Percentiles rank a stretch among this genome's conserved stretches.
phyloP scores from a whole-genome alignment of 2,888 invertebrate species.

The Mesopsocus fuscifrons region DNA sequence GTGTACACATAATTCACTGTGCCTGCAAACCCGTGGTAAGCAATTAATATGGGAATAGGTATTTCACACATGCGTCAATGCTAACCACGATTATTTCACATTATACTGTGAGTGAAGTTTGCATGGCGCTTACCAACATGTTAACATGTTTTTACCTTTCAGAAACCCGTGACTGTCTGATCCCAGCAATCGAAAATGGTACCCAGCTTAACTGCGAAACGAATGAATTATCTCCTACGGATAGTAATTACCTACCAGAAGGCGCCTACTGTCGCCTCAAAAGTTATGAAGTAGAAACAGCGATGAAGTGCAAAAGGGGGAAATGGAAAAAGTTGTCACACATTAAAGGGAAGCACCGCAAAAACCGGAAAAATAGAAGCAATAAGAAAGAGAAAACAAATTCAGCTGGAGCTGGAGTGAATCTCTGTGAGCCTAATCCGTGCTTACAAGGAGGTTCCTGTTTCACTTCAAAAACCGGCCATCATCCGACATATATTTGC shows the following conservation, averaged over 20 bases:
- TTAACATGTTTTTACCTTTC: no score
- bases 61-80: no score
- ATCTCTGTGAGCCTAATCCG: constrained; percentile 1
- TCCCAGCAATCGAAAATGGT: neutral
- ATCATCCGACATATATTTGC: neutral
- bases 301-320: constrained; percentile 1
- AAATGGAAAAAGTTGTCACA: neutral
- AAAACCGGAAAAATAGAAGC: neutral
- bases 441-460: constrained; percentile 1
- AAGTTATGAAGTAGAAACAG: neutral
- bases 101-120: no score
- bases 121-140: no score
- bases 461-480: neutral
- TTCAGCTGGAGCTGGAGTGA: neutral
- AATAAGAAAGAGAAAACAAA: neutral
- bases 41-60: no score
- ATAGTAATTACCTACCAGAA: neutral
- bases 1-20: no score
- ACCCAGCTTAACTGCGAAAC: constrained; percentile 2
- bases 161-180: neutral
- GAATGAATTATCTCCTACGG: neutral
- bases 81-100: no score
- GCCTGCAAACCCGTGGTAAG: no score
- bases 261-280: neutral
- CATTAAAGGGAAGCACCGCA: neutral